phyloP scores from a whole-genome alignment of 1,140 invertebrate species.

The Aphis gossypii region DNA sequence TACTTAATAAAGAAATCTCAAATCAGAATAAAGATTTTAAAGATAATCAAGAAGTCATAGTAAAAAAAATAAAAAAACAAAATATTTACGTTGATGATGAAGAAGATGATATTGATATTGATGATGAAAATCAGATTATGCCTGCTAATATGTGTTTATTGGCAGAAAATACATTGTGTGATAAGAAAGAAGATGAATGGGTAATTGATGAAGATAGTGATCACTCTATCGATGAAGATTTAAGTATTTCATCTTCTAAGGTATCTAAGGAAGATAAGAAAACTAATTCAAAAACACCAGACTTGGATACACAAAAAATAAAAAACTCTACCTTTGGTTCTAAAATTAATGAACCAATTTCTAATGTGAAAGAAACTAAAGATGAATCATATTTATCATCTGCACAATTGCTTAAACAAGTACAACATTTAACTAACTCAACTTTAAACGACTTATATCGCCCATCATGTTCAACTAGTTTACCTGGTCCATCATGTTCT shows the following conservation, averaged over 20 bases:
- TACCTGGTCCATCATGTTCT: background rate
- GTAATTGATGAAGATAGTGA: background rate
- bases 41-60: background rate
- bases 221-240: background rate
- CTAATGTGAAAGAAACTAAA: background rate
- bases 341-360: background rate
- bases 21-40: background rate
- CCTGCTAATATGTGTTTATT: background rate
- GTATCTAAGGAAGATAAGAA: too few species aligned
- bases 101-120: background rate
- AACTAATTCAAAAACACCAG: background rate
- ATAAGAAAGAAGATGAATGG: background rate
- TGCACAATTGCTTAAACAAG: background rate
- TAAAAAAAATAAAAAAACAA: background rate
- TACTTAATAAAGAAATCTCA: background rate
- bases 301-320: background rate
- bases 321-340: background rate
- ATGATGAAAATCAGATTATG: background rate
- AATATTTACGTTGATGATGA: too few species aligned
- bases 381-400: background rate
- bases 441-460: background rate
- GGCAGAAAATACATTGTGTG: background rate
- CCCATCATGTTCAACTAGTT: background rate
- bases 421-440: background rate
- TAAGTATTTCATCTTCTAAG: background rate